Conservation (phyloP, 2,797 vertebrate species). For the Siniperca scherzeri region DNA sequence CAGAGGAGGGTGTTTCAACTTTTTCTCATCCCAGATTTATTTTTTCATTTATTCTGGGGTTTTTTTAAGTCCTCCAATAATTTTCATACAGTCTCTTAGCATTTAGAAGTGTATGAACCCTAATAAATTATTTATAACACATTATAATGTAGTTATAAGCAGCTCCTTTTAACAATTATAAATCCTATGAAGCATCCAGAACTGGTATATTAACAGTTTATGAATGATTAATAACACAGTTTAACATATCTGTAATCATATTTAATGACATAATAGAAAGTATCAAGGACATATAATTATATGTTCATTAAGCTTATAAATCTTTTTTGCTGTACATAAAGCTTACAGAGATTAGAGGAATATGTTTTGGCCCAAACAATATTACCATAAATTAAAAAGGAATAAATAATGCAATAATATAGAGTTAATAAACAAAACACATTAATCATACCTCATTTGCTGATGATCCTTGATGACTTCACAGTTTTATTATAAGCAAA, state of each 20-base stretch:
- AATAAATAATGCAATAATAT: not conserved
- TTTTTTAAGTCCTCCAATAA: not conserved
- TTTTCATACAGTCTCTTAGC: not conserved
- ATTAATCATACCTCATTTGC: not conserved
- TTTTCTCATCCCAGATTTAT: not conserved
- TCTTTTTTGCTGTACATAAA: not conserved
- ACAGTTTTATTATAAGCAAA: not conserved
- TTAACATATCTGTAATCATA: not conserved
- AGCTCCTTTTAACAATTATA: not conserved
- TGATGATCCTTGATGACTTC: not conserved
- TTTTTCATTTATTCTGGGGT: not conserved
- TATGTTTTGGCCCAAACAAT: not conserved
- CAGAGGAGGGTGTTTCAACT: not conserved
- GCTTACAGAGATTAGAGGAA: not conserved
- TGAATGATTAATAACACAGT: not conserved
- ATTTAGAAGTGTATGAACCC: not conserved
- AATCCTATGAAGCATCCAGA: not conserved
- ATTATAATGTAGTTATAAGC: not conserved
- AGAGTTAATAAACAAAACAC: not conserved
- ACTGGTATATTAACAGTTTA: not conserved
- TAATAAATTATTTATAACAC: not conserved
- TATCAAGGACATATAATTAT: not conserved
- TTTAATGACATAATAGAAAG: not conserved
- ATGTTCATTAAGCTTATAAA: not conserved
- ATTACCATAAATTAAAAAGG: not conserved